A percentile compares a stretch with the other conserved stretches of the same genome.
These are phyloP conservation scores for Gastrophryne carolinensis DNA, from an alignment of 2,797 vertebrate species.

Conservation along the genomic window DNA sequence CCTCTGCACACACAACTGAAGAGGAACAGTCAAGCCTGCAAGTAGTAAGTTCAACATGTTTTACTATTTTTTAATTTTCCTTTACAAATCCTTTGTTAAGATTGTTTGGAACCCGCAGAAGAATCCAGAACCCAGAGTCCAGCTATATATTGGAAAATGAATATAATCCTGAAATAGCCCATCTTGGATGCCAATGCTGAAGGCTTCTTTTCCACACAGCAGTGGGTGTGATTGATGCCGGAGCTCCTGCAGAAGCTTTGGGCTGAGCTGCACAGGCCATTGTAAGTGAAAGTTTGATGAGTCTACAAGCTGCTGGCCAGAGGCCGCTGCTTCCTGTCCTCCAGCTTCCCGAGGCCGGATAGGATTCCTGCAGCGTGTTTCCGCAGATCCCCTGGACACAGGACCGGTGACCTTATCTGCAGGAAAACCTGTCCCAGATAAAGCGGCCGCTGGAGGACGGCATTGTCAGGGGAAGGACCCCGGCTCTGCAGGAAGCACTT, in stretches of 20 bases:
- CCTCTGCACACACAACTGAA: too few species aligned
- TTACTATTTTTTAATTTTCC: too few species aligned
- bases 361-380: slow-evolving; percentile 39
- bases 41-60: too few species aligned
- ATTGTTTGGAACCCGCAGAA: too few species aligned
- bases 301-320: not conserved
- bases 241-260: too few species aligned
- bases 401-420: slow-evolving; percentile 34
- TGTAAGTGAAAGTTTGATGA: slow-evolving; percentile 23
- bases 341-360: slow-evolving; percentile 43
- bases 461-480: not conserved
- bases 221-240: too few species aligned
- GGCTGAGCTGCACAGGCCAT: not conserved
- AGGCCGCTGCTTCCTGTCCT: slow-evolving; percentile 36
- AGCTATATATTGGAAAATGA: too few species aligned
- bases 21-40: too few species aligned
- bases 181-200: too few species aligned
- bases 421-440: slow-evolving; percentile 43
- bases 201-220: too few species aligned
- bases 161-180: too few species aligned
- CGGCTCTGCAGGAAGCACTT: not conserved
- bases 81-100: too few species aligned
- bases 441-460: not conserved
- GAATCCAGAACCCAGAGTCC: not conserved
- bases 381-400: slow-evolving; percentile 36